phyloP scores from a whole-genome alignment of 2,888 invertebrate genomes.

The Dolichomitus sp. region DNA sequence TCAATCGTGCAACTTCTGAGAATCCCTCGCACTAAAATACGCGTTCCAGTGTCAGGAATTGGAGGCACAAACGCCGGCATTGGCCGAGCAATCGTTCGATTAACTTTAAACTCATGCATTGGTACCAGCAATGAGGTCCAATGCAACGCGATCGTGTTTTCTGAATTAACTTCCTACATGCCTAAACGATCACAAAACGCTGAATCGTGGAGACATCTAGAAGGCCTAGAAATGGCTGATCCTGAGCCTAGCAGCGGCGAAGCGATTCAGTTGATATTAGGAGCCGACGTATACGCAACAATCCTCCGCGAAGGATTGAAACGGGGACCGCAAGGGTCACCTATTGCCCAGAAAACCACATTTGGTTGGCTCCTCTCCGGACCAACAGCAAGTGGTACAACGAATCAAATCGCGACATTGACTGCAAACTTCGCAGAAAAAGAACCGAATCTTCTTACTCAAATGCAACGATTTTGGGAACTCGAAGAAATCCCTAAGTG shows the following conservation, averaged over 20 bases:
- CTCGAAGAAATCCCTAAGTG: constrained; percentile 65
- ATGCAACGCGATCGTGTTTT: constrained; percentile 21
- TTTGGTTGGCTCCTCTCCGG: constrained; percentile 58
- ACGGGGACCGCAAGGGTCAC: constrained; percentile 3
- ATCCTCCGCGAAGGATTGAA: constrained; percentile 36
- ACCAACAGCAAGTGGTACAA: background rate
- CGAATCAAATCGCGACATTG: background rate
- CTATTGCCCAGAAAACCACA: constrained; percentile 37
- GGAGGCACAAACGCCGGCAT: constrained; percentile 17
- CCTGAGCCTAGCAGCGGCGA: constrained; percentile 18
- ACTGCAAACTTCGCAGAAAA: too few relatives aligned
- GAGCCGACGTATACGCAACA: constrained; percentile 31
- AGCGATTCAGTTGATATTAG: constrained; percentile 34
- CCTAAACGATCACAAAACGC: background rate
- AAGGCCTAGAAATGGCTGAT: constrained; percentile 33
- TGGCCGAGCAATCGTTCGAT: constrained; percentile 13
- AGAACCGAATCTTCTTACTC: too few relatives aligned
- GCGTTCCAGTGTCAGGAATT: constrained; percentile 54
- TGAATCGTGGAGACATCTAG: constrained; percentile 13
- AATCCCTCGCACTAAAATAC: constrained; percentile 37
- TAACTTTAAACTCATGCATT: background rate
- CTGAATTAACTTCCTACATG: constrained; percentile 7
- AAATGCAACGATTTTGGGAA: constrained; percentile 68
- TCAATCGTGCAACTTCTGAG: constrained; percentile 50
- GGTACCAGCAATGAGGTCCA: background rate